Evolutionary conservation across 2,797 vertebrate species (phyloP).

Genomic region (Pteronotus mesoamericanus): DNA sequence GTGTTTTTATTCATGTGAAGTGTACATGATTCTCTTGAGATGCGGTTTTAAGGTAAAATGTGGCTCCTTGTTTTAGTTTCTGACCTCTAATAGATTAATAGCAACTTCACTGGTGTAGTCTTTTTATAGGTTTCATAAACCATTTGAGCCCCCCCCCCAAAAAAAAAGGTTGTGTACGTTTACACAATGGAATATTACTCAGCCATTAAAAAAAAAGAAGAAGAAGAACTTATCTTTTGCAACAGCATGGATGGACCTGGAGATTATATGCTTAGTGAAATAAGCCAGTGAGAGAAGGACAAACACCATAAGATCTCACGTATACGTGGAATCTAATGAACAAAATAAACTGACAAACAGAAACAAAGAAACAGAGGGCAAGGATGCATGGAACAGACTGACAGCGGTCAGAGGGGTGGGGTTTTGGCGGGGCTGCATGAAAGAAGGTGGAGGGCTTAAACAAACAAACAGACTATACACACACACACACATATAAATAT

Average conservation of each 20-base stretch:
- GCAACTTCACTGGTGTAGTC: not conserved
- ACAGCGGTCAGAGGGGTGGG: not conserved
- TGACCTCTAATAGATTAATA: not conserved
- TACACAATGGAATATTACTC: no score
- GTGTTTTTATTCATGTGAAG: conserved; percentile 77
- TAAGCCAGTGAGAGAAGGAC: not conserved
- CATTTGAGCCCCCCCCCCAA: not conserved
- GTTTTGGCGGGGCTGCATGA: not conserved
- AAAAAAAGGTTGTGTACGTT: no score
- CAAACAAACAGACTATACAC: not conserved
- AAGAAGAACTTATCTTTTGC: not conserved
- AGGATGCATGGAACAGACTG: not conserved
- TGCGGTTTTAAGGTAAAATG: conserved; percentile 79
- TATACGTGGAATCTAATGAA: not conserved
- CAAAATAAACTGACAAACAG: not conserved
- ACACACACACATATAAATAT: not conserved
- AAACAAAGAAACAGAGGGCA: not conserved
- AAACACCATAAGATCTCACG: not conserved
- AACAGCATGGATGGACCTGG: not conserved
- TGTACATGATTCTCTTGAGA: conserved; percentile 77
- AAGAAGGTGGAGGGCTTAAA: not conserved
- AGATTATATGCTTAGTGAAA: not conserved
- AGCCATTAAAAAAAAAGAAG: no score
- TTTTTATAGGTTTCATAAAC: not conserved
- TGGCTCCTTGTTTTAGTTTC: conserved; percentile 79